phyloP scores from a whole-genome alignment of 2,797 vertebrate species.

The Meda fulgida region DNA sequence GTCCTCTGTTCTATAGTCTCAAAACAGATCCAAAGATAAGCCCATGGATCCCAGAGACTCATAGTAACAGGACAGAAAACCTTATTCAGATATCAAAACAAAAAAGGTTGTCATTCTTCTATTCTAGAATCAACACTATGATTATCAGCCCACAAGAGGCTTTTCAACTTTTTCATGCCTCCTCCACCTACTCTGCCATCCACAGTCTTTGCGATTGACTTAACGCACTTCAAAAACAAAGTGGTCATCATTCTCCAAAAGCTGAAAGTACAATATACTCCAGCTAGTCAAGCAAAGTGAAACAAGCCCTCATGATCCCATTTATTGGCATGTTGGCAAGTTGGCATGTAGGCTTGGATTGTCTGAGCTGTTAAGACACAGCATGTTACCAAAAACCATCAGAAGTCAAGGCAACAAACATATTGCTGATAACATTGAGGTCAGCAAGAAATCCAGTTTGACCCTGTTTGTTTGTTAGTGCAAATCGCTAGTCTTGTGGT shows the following conservation, averaged over 20 bases:
- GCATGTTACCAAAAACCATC: no score
- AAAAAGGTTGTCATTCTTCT: not conserved
- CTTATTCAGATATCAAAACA: conserved; percentile 1
- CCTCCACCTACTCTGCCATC: conserved; percentile 23
- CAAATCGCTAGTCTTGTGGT: no score
- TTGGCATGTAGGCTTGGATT: no score
- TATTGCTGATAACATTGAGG: no score
- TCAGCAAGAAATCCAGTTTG: no score
- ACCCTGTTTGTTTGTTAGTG: no score
- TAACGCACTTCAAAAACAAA: not conserved
- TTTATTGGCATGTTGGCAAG: no score
- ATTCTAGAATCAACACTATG: not conserved
- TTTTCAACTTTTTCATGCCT: conserved; percentile 11
- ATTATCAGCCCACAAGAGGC: not conserved
- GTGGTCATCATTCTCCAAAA: conserved; percentile 5
- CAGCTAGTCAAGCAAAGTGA: not conserved
- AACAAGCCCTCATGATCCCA: not conserved
- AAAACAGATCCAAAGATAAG: not conserved
- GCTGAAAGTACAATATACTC: not conserved
- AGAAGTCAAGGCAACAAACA: no score
- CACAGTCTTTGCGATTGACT: conserved; percentile 1
- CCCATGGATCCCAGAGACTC: not conserved
- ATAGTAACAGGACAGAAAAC: not conserved
- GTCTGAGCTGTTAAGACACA: no score
- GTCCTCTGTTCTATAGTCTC: conserved; percentile 1